A percentile compares a stretch with the other conserved stretches of the same genome.
Evolutionary conservation across 2,113 vertebrate species (phyloP).

Genomic region (Oreochromis tanganicae): DNA sequence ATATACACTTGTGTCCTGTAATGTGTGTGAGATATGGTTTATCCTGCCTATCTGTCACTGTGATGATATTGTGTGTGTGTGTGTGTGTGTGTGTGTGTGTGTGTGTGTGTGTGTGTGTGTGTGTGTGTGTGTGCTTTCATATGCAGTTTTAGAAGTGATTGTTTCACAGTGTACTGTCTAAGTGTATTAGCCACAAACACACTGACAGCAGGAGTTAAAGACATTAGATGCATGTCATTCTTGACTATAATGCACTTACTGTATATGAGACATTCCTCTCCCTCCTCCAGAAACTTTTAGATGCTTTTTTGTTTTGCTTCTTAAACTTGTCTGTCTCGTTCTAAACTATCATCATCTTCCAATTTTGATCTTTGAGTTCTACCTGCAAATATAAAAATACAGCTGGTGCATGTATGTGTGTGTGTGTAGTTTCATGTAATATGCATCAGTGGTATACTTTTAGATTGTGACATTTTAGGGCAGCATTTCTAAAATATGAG

Average conservation of each 20-base stretch:
- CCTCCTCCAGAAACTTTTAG: background rate
- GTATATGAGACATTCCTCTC: background rate
- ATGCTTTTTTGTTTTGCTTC: background rate
- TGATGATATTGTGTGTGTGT: background rate
- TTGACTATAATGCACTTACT: background rate
- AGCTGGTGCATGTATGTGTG: background rate
- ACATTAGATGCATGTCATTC: background rate
- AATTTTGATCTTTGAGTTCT: background rate
- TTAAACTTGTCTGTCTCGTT: background rate
- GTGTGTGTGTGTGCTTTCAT: background rate
- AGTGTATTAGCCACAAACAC: background rate
- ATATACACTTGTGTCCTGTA: background rate
- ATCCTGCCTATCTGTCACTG: background rate
- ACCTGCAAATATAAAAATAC: background rate
- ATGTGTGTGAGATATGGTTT: constrained; percentile 12
- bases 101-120: background rate
- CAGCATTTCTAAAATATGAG: background rate
- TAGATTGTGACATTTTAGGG: background rate
- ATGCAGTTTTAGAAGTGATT: background rate
- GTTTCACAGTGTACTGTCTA: background rate
- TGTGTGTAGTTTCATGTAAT: background rate
- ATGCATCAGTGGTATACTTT: background rate
- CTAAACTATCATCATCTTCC: background rate
- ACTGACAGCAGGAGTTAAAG: background rate
- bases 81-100: background rate